A percentile compares a stretch with the other conserved stretches of the same genome.
phyloP scores from a whole-genome alignment of 2,888 invertebrate species.

The Dryocosmus kuriphilus region DNA sequence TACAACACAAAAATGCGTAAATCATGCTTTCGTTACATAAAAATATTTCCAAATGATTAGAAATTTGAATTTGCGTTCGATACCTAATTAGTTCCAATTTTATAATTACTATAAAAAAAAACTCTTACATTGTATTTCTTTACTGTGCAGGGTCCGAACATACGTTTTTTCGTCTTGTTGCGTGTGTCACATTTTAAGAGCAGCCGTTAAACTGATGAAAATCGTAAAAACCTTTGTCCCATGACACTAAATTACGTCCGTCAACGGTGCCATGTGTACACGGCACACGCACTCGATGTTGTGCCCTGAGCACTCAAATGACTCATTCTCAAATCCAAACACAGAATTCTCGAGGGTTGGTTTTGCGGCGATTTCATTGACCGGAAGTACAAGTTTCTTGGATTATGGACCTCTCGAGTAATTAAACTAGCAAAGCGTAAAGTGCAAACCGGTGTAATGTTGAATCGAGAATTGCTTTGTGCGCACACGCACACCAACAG shows the following conservation, averaged over 20 bases:
- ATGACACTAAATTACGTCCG: neutral
- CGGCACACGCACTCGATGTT: neutral
- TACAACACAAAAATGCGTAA: too few relatives aligned
- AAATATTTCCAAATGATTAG: too few relatives aligned
- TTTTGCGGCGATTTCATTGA: neutral
- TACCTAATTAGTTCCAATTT: too few relatives aligned
- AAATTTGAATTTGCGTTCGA: too few relatives aligned
- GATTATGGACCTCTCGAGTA: neutral
- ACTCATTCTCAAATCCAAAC: neutral
- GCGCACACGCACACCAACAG: constrained; percentile 41
- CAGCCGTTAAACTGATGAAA: neutral
- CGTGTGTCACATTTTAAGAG: neutral
- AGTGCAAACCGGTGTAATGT: constrained; percentile 58
- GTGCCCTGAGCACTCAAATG: neutral
- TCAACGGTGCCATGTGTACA: neutral
- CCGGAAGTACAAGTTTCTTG: constrained; percentile 23
- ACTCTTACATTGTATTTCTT: neutral
- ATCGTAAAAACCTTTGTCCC: neutral
- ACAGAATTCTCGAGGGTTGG: neutral
- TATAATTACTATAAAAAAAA: too few relatives aligned
- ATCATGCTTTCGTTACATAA: too few relatives aligned
- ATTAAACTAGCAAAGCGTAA: constrained; percentile 24
- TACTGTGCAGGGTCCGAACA: neutral
- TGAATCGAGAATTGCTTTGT: constrained; percentile 43
- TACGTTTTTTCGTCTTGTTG: neutral